phyloP scores from a whole-genome alignment of 1,140 invertebrate genomes.

The Wasmannia auropunctata region DNA sequence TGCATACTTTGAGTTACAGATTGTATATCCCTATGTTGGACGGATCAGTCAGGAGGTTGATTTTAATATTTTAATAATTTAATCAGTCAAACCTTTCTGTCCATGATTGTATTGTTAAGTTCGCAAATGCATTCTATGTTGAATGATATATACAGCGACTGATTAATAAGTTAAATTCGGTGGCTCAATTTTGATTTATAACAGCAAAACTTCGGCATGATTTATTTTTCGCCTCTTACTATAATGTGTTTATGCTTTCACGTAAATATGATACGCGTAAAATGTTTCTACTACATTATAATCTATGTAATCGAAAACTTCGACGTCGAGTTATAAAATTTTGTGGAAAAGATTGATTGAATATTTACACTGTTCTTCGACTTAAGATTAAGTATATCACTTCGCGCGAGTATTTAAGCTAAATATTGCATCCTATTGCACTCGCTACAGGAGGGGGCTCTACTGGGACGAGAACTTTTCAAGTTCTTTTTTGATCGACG shows the following conservation, averaged over 20 bases:
- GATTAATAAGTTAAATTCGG: constrained; percentile 12
- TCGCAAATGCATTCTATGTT: neutral
- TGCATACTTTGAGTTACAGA: constrained; percentile 28
- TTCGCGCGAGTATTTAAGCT: neutral
- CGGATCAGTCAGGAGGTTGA: constrained; percentile 14
- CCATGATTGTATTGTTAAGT: constrained; percentile 5
- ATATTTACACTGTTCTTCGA: constrained; percentile 54
- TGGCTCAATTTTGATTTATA: neutral
- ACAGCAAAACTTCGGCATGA: neutral
- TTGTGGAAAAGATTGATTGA: constrained; percentile 46
- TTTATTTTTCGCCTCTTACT: neutral
- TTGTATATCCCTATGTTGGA: constrained; percentile 12
- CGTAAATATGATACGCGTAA: neutral
- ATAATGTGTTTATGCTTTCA: neutral
- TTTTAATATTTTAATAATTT: neutral
- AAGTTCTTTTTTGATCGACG: constrained; percentile 88
- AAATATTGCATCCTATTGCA: constrained; percentile 36
- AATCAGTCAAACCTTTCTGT: constrained; percentile 4
- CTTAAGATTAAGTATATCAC: constrained; percentile 12
- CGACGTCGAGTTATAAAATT: constrained; percentile 26
- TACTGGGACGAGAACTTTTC: constrained; percentile 82
- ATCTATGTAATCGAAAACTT: constrained; percentile 43
- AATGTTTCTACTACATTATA: constrained; percentile 2
- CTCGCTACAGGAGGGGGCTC: neutral
- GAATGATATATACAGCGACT: constrained; percentile 62